Evolutionary conservation across 2,797 vertebrate genomes (phyloP).

Genomic region (Odontamblyopus rebecca): DNA sequence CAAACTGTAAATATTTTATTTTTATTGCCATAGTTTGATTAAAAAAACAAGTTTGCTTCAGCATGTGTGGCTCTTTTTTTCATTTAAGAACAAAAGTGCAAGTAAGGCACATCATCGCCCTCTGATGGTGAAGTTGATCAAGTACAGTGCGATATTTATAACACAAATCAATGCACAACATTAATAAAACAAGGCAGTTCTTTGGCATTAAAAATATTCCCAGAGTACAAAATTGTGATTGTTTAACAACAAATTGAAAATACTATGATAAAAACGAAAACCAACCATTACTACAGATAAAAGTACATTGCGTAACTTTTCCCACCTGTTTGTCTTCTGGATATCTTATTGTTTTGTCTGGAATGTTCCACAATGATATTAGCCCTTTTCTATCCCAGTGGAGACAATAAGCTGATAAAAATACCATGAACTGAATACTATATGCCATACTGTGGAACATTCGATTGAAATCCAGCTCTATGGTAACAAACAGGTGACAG

Average conservation of each 20-base stretch:
- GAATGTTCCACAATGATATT: no score
- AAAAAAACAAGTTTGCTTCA: constrained; percentile 15
- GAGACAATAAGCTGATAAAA: no score
- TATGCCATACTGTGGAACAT: no score
- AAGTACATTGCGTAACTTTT: not conserved
- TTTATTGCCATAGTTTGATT: constrained; percentile 46
- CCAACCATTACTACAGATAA: not conserved
- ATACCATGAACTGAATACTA: no score
- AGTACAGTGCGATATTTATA: constrained; percentile 22
- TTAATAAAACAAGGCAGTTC: constrained; percentile 10
- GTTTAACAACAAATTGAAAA: not conserved
- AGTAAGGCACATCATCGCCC: constrained; percentile 46
- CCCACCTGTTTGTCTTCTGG: no score
- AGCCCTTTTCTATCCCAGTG: no score
- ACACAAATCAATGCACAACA: not conserved
- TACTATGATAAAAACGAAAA: not conserved
- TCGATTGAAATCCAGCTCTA: no score
- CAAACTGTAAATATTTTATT: not conserved
- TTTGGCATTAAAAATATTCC: constrained; percentile 36
- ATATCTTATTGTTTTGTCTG: no score
- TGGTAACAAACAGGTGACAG: not conserved
- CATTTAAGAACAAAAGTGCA: constrained; percentile 13
- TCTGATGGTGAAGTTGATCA: not conserved
- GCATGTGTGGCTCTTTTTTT: constrained; percentile 11
- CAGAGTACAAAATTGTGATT: not conserved